Evolutionary conservation across 2,797 vertebrate genomes (phyloP).

Genomic region (Bradypus variegatus): DNA sequence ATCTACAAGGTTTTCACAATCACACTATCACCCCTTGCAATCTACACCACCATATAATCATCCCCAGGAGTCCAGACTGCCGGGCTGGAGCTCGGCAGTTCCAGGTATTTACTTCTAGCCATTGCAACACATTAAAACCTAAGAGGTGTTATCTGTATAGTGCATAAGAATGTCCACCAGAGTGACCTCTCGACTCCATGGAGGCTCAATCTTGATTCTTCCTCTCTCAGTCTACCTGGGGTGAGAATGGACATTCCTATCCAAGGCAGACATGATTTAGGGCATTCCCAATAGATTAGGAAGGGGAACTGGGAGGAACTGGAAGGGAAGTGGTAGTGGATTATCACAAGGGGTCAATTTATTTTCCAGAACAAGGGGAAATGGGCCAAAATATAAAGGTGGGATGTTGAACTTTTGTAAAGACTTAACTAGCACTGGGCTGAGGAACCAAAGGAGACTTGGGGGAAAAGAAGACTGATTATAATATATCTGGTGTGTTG

Average conservation of each 20-base stretch:
- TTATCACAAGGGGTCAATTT: neutral
- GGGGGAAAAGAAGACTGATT: neutral
- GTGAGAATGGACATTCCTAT: neutral
- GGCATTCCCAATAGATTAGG: constrained; percentile 9
- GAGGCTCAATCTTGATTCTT: constrained; percentile 24
- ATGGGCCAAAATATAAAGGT: constrained; percentile 13
- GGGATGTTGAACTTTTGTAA: neutral
- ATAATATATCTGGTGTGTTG: neutral
- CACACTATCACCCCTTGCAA: too few relatives aligned
- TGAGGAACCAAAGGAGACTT: neutral
- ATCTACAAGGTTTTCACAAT: too few relatives aligned
- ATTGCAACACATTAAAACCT: too few relatives aligned
- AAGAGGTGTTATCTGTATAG: too few relatives aligned
- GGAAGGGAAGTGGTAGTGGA: neutral
- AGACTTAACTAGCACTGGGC: neutral
- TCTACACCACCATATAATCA: too few relatives aligned
- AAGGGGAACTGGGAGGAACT: constrained; percentile 12
- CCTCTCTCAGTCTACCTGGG: neutral
- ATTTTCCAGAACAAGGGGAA: constrained; percentile 24
- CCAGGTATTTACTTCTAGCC: too few relatives aligned
- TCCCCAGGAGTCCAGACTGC: too few relatives aligned
- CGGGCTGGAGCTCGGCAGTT: too few relatives aligned
- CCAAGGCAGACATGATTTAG: neutral
- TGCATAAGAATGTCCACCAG: too few relatives aligned
- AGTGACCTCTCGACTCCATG: too few relatives aligned